Base-by-base conservation (phyloP, 64 coral and sea anemone genomes). In the Exaiptasia diaphana region DNA sequence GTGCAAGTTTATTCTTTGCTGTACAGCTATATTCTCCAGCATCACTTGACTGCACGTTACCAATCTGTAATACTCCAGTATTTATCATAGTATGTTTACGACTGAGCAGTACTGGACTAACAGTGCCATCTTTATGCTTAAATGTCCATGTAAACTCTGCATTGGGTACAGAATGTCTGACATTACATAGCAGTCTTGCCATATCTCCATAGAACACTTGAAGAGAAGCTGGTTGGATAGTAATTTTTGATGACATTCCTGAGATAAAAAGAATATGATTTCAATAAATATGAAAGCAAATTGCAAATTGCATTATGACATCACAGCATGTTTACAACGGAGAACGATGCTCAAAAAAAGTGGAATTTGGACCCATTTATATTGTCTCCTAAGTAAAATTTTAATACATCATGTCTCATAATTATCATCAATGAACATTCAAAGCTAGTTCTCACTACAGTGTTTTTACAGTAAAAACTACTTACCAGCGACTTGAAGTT, bases 201-300 rank as follows among this genome's bases (percentile, higher is more conserved):
- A 72, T 86, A 41, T 96, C 93, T 46, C 82, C 82, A 69, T 9
- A 21, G 24, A 3, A 74, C 56, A 85, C 75, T 52, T 13, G 68
- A 61, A 67, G 73, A 28, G 4, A 33, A 70, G 68, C 20, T 12
- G 87, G 87, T 67, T 65, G 38, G 21, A 86, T 63, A 46, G 68
- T 28, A 25, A 96, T 61, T 79, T 68, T 90, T 65, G 93, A 96
- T 30, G 90, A 93, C 45, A 96, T 75, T 61, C 93, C 93, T 96
- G 38, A 25, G 39, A n/a, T 69, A 24, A 18, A 77, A 50, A 22
- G 36, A 50, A 27, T 49, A 26, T 4, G 22, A 13, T 42, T n/a
- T n/a, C 41, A 7, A 4, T 23, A 61, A 41, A 29, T n/a, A 20
- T 27, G 39, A 13, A 27, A n/a, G 1, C 22, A 26, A 32, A 36